These are phyloP conservation scores for Gila orcuttii DNA, from an alignment of 2,113 vertebrate species.

Conservation along the genomic window DNA sequence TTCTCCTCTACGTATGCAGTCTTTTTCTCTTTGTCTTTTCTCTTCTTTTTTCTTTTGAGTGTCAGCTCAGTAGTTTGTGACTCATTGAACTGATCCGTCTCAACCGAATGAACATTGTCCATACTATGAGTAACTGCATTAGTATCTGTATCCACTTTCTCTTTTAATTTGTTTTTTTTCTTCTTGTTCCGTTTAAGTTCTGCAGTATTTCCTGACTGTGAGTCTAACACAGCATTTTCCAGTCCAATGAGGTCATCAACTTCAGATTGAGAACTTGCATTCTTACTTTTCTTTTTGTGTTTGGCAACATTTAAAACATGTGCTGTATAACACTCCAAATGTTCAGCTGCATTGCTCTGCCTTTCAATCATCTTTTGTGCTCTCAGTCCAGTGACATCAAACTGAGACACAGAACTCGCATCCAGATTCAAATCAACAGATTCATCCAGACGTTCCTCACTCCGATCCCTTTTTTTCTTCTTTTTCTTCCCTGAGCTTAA, in stretches of 20 bases:
- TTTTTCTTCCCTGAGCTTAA: slow-evolving; percentile 37
- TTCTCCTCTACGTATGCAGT: not conserved
- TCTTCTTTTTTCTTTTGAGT: slow-evolving; percentile 31
- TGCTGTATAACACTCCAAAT: not conserved
- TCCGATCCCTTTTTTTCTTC: slow-evolving; percentile 30
- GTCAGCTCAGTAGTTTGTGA: not conserved
- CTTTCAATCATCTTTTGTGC: not conserved
- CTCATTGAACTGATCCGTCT: not conserved
- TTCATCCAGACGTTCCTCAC: not conserved
- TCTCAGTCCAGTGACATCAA: not conserved
- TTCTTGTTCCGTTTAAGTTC: not conserved
- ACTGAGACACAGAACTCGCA: not conserved
- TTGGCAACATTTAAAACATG: not conserved
- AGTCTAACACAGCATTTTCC: not conserved
- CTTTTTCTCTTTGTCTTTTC: not conserved
- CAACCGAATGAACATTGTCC: not conserved
- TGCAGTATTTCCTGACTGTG: not conserved
- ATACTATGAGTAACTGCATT: not conserved
- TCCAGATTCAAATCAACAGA: not conserved
- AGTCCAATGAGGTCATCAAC: not conserved
- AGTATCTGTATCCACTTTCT: not conserved
- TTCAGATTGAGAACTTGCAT: not conserved
- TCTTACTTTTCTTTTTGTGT: not conserved
- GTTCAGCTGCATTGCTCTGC: not conserved
- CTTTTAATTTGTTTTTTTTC: slow-evolving; percentile 3